A percentile compares a stretch with the other conserved stretches of the same genome.
Conservation (phyloP, 1,140 invertebrate species). For the silkworm (Bombyx mori) region DNA sequence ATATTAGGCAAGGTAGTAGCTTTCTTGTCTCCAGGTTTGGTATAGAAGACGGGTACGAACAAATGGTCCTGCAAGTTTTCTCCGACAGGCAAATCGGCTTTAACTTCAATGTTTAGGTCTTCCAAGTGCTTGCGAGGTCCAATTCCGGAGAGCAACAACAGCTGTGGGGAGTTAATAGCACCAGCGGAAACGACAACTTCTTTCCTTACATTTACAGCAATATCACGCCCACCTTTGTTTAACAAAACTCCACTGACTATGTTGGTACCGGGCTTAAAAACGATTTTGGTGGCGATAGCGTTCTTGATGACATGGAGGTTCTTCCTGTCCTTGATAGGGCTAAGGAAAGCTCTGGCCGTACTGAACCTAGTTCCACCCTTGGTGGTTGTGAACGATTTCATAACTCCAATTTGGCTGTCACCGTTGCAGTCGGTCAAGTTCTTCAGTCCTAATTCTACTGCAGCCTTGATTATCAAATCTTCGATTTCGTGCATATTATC, state of each 20-base stretch:
- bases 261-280: slow-evolving; percentile 69
- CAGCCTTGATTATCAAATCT: slow-evolving; percentile 81
- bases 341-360: slow-evolving; percentile 71
- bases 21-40: slow-evolving; percentile 20
- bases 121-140: slow-evolving; percentile 79
- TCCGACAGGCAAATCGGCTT: slow-evolving; percentile 75
- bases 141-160: slow-evolving; percentile 83
- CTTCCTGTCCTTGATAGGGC: slow-evolving; percentile 61
- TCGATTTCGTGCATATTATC: slow-evolving; percentile 76
- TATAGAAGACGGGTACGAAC: slow-evolving; percentile 37
- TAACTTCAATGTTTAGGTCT: slow-evolving; percentile 73
- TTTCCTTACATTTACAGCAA: slow-evolving; percentile 68
- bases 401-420: slow-evolving; percentile 60
- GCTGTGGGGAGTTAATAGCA: slow-evolving; percentile 77
- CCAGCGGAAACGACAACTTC: slow-evolving; percentile 81
- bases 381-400: slow-evolving; percentile 44
- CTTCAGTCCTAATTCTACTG: slow-evolving; percentile 79
- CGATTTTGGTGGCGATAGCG: slow-evolving; percentile 74
- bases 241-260: slow-evolving; percentile 74
- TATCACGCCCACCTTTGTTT: slow-evolving; percentile 60
- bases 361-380: slow-evolving; percentile 66
- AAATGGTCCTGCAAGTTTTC: slow-evolving; percentile 78
- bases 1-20: slow-evolving; percentile 20
- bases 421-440: slow-evolving; percentile 72
- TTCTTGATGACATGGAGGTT: slow-evolving; percentile 80